These are phyloP conservation scores for Empis stercorea DNA, from an alignment of 2,888 invertebrate genomes.

Conservation along the genomic window DNA sequence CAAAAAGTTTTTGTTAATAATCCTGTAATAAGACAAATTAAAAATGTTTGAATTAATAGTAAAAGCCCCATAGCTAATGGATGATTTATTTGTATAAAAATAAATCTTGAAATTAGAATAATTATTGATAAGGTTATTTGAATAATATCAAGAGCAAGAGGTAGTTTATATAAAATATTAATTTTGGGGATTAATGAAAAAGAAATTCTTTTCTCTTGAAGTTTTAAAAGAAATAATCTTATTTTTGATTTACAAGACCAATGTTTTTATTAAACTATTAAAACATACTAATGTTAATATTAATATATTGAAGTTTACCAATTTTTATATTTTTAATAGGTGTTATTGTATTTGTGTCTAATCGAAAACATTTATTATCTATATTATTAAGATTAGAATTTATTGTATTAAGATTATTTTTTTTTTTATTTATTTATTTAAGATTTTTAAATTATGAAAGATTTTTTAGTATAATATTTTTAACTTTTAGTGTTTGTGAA, in stretches of 20 bases:
- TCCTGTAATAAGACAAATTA: conserved; percentile 38
- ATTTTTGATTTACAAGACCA: conserved; percentile 56
- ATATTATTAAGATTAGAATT: conserved; percentile 47
- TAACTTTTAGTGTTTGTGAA: conserved; percentile 51
- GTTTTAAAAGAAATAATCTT: conserved; percentile 44
- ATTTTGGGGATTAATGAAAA: conserved; percentile 56
- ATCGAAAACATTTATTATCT: conserved; percentile 46
- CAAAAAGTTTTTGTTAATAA: conserved; percentile 41
- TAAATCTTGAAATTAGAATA: conserved; percentile 30
- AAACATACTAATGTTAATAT: conserved; percentile 41
- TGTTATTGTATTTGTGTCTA: conserved; percentile 41
- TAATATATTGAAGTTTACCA: conserved; percentile 34
- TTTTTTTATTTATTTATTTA: conserved; percentile 39
- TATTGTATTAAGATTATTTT: conserved; percentile 45
- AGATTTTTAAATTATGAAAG: conserved; percentile 37
- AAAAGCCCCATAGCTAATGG: conserved; percentile 43
- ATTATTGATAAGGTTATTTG: conserved; percentile 20
- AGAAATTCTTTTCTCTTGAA: conserved; percentile 44
- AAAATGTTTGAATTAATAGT: conserved; percentile 41
- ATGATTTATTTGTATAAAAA: conserved; percentile 37
- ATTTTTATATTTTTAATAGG: conserved; percentile 41
- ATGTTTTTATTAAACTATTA: conserved; percentile 55
- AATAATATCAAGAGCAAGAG: conserved; percentile 43
- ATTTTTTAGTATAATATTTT: conserved; percentile 48
- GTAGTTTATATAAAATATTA: conserved; percentile 55